Percentiles rank a stretch among this genome's conserved stretches.
phyloP scores from a whole-genome alignment of 2,797 vertebrate species.

The Capromys pilorides region DNA sequence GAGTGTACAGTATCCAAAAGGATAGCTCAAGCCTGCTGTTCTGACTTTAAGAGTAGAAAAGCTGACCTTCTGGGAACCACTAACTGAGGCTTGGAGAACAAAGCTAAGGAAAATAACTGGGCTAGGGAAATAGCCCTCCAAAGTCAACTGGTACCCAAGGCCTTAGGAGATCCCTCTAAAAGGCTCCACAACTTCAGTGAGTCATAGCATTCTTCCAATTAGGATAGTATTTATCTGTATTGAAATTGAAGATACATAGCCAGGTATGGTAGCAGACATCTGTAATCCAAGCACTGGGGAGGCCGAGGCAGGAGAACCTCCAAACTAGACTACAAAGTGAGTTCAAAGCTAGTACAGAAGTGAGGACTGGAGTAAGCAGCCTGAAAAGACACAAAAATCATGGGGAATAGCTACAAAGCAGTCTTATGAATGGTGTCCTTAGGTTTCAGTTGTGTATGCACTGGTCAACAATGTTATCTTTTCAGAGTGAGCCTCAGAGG shows the following conservation, averaged over 20 bases:
- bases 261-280: too few species aligned
- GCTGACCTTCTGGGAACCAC: not conserved
- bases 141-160: not conserved
- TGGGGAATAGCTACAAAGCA: too few species aligned
- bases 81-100: not conserved
- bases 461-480: too few species aligned
- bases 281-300: too few species aligned
- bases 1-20: not conserved
- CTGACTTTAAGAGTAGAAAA: not conserved
- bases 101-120: not conserved
- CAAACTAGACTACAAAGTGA: too few species aligned
- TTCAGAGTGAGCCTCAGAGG: too few species aligned
- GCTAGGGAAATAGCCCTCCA: not conserved
- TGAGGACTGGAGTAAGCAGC: too few species aligned
- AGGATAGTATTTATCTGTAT: not conserved
- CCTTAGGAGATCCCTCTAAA: not conserved
- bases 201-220: not conserved
- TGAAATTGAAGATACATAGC: not conserved
- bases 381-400: too few species aligned
- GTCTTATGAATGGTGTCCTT: too few species aligned
- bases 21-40: not conserved
- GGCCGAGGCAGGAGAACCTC: too few species aligned
- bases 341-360: too few species aligned
- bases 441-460: too few species aligned
- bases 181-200: not conserved